These are phyloP conservation scores for Rhagium mordax DNA, from an alignment of 2,888 invertebrate genomes.

Conservation along the genomic window DNA sequence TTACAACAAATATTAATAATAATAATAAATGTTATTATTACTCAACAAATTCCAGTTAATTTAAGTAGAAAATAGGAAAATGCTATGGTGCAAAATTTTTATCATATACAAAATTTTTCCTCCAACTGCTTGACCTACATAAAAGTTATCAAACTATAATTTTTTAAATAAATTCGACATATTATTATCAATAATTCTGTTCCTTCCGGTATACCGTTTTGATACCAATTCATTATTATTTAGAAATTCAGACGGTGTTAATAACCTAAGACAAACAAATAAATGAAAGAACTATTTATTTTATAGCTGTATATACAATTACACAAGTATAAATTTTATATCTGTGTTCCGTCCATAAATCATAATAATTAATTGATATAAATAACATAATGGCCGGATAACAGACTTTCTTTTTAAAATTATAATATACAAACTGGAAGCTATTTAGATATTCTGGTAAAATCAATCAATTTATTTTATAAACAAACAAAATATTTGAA, in stretches of 20 bases:
- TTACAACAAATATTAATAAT: too few species aligned
- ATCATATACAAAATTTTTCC: too few species aligned
- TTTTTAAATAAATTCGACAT: too few species aligned
- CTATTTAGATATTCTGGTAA: not conserved
- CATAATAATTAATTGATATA: slow-evolving; percentile 1
- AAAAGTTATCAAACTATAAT: too few species aligned
- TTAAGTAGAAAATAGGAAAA: too few species aligned
- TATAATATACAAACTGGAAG: not conserved
- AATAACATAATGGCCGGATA: slow-evolving; percentile 1
- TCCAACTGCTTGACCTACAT: too few species aligned
- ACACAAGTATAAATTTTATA: not conserved
- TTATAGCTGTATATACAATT: not conserved
- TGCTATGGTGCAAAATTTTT: too few species aligned
- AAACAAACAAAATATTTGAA: not conserved
- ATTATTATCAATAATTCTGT: too few species aligned
- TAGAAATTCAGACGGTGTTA: not conserved
- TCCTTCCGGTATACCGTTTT: too few species aligned
- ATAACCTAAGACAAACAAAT: slow-evolving; percentile 3
- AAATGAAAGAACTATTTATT: not conserved
- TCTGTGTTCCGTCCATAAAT: not conserved
- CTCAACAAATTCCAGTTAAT: too few species aligned
- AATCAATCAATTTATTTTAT: not conserved
- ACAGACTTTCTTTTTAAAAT: not conserved
- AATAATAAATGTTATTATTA: too few species aligned
- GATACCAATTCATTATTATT: not conserved